Evolutionary conservation across 2,888 invertebrate genomes (phyloP), one percentile per base, ranked within the genome.

Genomic region (Stenoptilia bipunctidactyla): DNA sequence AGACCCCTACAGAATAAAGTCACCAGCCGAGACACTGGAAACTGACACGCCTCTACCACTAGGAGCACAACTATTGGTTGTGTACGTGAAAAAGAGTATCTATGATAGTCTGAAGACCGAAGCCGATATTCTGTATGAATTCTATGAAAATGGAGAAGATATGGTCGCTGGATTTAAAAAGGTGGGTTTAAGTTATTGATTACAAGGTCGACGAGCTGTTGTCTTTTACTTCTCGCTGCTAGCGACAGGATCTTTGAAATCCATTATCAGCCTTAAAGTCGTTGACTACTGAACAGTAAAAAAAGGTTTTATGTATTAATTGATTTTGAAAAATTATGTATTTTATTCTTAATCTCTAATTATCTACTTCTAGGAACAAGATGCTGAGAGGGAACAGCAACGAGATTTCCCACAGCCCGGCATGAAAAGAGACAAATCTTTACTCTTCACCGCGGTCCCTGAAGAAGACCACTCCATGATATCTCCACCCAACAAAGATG

Each of bases 1-100:
- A 20, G 93, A 94, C 76, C 94, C 94, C 0, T 91, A 91, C 60
- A 86, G 92, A 52, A 91, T 94, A 64, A 93, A 92, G 77, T 89
- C 91, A 0, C 91, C 94, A 0, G 93, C 92, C 0, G 93, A 93
- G 63, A 79, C 83, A 34, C 74, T 92, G 27, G 60, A 73, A 36
- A 83, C 86, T 0, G 87, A 88, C 48, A 92, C 91, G 50, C 90
- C 92, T 37, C 69, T 94, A 41, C 95, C 95, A 0, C 75, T 90
- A 13, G 94, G 94, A 0, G 92, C 94, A 0, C 92, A 94, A 61
- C 85, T 96, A 44, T 71, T 96, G 27, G 88, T 88, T 15, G 90
- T 95, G 1, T 95, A 92, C 58, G 85, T 96, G 15, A 86, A 89
- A 0, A 85, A 84, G 44, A 83, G 86, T 41, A 89, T 91, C 46